These are phyloP conservation scores for Aleiodes leptofemur DNA, from an alignment of 2,888 invertebrate genomes.

Conservation along the genomic window DNA sequence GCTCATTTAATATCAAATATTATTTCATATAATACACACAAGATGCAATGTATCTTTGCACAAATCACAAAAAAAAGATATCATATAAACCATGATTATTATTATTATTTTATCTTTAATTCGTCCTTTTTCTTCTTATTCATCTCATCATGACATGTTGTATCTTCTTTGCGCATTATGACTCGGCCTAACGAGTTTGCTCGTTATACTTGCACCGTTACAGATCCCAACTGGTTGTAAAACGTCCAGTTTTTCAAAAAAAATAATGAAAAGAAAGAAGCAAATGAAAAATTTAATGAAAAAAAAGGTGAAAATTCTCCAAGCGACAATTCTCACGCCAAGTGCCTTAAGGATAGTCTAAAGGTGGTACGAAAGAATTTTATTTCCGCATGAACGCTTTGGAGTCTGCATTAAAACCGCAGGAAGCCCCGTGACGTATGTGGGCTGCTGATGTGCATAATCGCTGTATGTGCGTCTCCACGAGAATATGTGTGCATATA, in stretches of 20 bases:
- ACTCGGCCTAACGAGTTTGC: conserved; percentile 52
- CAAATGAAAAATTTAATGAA: neutral
- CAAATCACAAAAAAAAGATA: neutral
- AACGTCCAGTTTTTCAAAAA: conserved; percentile 24
- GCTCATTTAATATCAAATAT: no score
- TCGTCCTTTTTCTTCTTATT: conserved; percentile 22
- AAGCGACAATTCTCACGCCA: conserved; percentile 20
- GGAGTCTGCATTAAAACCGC: conserved; percentile 20
- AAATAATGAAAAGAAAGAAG: neutral
- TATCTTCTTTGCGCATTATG: conserved; percentile 53
- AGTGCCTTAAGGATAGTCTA: neutral
- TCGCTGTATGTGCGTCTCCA: neutral
- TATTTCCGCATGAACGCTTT: conserved; percentile 24
- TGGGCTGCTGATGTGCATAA: conserved; percentile 20
- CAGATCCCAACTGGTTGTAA: conserved; percentile 46
- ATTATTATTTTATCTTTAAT: conserved; percentile 10
- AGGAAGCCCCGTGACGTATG: conserved; percentile 14
- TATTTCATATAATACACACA: no score
- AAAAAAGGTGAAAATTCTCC: neutral
- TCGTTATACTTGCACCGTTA: conserved; percentile 54
- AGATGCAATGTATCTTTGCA: neutral
- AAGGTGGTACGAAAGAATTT: neutral
- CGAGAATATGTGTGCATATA: neutral
- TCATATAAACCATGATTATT: conserved; percentile 1
- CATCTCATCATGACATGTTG: conserved; percentile 38